phyloP scores from a whole-genome alignment of 1,140 invertebrate species.

The Lepidurus arcticus region DNA sequence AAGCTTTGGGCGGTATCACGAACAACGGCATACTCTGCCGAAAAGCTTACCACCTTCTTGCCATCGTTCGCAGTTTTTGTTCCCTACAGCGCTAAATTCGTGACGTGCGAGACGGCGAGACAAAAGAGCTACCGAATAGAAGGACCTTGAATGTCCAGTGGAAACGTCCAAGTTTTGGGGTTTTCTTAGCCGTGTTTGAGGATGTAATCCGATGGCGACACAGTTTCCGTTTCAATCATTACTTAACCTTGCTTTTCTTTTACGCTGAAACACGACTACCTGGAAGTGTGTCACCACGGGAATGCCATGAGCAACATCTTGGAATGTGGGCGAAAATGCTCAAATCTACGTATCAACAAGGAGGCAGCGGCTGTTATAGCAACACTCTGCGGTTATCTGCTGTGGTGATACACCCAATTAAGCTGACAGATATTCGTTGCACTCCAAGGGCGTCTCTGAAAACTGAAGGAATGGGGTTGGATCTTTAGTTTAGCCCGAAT shows the following conservation, averaged over 20 bases:
- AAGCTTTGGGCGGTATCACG: not conserved
- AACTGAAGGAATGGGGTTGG: too few relatives aligned
- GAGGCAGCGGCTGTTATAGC: not conserved
- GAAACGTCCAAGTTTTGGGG: not conserved
- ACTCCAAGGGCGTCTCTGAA: too few relatives aligned
- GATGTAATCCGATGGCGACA: not conserved
- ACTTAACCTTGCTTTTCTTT: conserved; percentile 4
- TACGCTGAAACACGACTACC: not conserved
- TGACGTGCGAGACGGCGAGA: conserved; percentile 5
- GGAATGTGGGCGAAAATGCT: not conserved
- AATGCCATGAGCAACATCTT: not conserved
- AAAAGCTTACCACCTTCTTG: not conserved
- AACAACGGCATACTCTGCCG: not conserved
- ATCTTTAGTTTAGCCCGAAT: too few relatives aligned
- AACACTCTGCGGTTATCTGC: too few relatives aligned
- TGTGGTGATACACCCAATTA: too few relatives aligned
- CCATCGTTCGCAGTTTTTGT: not conserved
- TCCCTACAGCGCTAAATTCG: not conserved
- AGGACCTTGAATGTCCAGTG: not conserved
- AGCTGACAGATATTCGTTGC: too few relatives aligned
- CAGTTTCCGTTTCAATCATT: not conserved
- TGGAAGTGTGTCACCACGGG: not conserved
- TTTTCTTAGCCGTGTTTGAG: not conserved
- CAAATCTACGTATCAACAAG: not conserved
- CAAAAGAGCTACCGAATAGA: not conserved